Evolutionary conservation across 2,888 invertebrate species (phyloP), one percentile per base, ranked within the genome.

Genomic region (Drosophila gaucha): DNA sequence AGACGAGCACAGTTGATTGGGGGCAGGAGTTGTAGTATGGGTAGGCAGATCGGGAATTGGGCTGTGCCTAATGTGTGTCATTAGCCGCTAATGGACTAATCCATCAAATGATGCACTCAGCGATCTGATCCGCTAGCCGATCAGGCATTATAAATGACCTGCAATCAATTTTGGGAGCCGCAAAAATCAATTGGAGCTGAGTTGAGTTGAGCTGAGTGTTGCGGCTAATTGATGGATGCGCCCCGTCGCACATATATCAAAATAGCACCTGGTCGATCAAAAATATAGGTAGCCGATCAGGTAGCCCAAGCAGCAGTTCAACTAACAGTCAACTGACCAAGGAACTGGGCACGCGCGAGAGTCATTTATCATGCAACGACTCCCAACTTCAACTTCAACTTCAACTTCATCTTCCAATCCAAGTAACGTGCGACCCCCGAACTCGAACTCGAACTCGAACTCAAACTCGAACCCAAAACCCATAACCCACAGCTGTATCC

Each of bases 191-290:
- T 74, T 74, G 71, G 18, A 43, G 55, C 6, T 47, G 22, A 63
- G 38, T 30, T 47, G 14, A 36, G 50, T 0, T 44, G 18, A 43
- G 36, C 46, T 41, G 54, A 66, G 43, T 86, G 79, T 63, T 44
- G 51, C 54, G 38, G 62, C 54, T 80, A 88, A 88, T 86, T 86
- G 87, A 88, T 84, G 85, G 82, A 60, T 60, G 60, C 44, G 39
- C 16, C 38, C 2, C 35, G 31, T 82, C 31, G 57, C 38, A 64
- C 78, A 74, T 84, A 70, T 70, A 80, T 82, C 85, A 82, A 70
- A 88, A 67, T 86, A 84, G 87, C 82, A 82, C 85, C 88, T 86
- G 84, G 68, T 68, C 62, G 78, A 88, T 72, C 86, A 85, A 47
- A 36, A 88, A 86, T 51, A 80, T 87, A 82, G 89, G 82, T 82